These are phyloP conservation scores for Patiria miniata DNA, from an alignment of 35 echinoderm and acorn worm genomes.

Conservation along the genomic window DNA sequence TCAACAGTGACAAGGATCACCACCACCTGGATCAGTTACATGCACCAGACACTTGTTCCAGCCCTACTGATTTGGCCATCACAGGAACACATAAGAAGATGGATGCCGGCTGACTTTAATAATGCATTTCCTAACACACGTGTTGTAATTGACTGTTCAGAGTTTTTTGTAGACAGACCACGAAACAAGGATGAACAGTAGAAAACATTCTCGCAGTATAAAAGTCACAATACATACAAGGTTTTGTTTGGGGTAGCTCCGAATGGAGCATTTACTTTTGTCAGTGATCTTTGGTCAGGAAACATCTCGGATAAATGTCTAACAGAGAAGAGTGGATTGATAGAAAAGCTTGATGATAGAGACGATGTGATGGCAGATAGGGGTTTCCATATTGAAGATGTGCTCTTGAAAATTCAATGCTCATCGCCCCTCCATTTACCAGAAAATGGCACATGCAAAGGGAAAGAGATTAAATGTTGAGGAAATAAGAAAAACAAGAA, in stretches of 20 bases:
- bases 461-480: constrained; percentile 62
- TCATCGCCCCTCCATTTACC: constrained; percentile 56
- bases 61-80: constrained; percentile 61
- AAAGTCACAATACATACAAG: constrained; percentile 61
- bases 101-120: constrained; percentile 43
- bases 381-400: constrained; percentile 56
- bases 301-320: constrained; percentile 65
- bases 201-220: constrained; percentile 53
- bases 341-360: constrained; percentile 35
- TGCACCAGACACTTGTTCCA: constrained; percentile 45
- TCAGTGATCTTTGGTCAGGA: constrained; percentile 38
- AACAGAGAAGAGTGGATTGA: constrained; percentile 41
- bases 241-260: constrained; percentile 48
- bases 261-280: constrained; percentile 54
- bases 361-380: constrained; percentile 65
- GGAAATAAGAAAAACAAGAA: constrained; percentile 43
- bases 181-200: constrained; percentile 55
- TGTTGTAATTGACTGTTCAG: constrained; percentile 59
- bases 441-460: constrained; percentile 48
- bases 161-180: constrained; percentile 54
- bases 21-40: constrained; percentile 53
- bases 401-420: constrained; percentile 26
- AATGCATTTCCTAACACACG: constrained; percentile 25
- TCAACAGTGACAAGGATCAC: constrained; percentile 36
- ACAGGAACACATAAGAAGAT: constrained; percentile 2